Evolutionary conservation across 2,113 vertebrate genomes (phyloP).

Genomic region (Castor canadensis): DNA sequence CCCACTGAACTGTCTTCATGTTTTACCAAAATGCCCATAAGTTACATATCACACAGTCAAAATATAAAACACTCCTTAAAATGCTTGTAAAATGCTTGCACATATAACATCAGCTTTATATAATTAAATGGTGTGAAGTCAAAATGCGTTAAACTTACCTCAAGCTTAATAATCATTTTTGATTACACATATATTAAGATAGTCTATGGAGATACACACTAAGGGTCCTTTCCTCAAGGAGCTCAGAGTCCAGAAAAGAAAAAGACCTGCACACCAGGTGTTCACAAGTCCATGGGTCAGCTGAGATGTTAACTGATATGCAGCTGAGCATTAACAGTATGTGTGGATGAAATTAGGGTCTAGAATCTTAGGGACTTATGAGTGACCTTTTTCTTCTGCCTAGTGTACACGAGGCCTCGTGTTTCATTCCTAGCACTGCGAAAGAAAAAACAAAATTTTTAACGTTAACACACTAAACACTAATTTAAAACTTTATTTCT

Average conservation of each 20-base stretch:
- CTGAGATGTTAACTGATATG: too few species aligned
- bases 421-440: too few species aligned
- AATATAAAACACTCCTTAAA: constrained; percentile 27
- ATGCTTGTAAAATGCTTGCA: background rate
- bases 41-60: background rate
- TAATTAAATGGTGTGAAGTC: background rate
- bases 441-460: too few species aligned
- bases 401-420: too few species aligned
- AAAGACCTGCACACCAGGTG: background rate
- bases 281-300: too few species aligned
- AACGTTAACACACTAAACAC: too few species aligned
- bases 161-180: background rate
- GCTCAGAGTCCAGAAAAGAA: background rate
- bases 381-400: too few species aligned
- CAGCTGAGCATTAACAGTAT: too few species aligned
- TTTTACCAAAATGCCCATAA: background rate
- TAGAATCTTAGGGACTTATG: background rate
- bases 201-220: background rate
- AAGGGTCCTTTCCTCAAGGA: background rate
- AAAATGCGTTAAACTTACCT: background rate
- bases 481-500: too few species aligned
- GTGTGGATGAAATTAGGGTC: background rate
- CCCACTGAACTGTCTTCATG: background rate
- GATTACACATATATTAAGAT: background rate
- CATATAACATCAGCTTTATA: background rate